Evolutionary conservation across 2,797 vertebrate species (phyloP).

Genomic region (Falco columbarius): DNA sequence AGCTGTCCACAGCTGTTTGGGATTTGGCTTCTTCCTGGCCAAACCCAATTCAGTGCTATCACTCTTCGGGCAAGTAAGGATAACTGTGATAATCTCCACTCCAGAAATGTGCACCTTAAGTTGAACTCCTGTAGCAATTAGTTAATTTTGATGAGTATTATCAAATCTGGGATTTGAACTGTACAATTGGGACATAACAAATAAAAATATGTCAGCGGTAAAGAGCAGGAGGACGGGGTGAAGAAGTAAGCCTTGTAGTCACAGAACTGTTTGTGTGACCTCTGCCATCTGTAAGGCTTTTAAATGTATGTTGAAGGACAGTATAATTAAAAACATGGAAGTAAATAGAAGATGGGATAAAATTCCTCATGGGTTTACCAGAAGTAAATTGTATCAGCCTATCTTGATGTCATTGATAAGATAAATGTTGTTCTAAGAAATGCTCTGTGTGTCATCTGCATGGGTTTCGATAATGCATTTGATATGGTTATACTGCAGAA

Average conservation of each 20-base stretch:
- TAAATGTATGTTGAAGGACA: neutral
- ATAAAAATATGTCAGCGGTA: neutral
- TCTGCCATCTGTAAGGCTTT: neutral
- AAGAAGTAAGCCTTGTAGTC: conserved; percentile 15
- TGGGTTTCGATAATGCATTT: conserved; percentile 28
- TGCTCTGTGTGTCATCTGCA: neutral
- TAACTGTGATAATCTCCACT: neutral
- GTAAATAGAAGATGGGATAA: neutral
- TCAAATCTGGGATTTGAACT: neutral
- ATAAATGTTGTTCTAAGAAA: conserved; percentile 28
- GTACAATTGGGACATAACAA: neutral
- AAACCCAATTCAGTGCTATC: neutral
- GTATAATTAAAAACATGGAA: conserved; percentile 30
- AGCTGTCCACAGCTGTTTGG: neutral
- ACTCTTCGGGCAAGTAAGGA: neutral
- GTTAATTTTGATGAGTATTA: neutral
- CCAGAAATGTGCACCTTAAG: neutral
- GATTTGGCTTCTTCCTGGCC: neutral
- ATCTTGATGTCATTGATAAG: neutral
- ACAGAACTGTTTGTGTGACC: conserved; percentile 4
- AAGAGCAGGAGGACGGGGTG: neutral
- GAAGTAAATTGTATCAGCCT: neutral
- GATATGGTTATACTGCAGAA: neutral
- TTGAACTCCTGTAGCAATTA: neutral
- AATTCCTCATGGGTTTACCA: neutral